phyloP scores from a whole-genome alignment of 92 coral and sea anemone genomes.

The Porites cylindrica region DNA sequence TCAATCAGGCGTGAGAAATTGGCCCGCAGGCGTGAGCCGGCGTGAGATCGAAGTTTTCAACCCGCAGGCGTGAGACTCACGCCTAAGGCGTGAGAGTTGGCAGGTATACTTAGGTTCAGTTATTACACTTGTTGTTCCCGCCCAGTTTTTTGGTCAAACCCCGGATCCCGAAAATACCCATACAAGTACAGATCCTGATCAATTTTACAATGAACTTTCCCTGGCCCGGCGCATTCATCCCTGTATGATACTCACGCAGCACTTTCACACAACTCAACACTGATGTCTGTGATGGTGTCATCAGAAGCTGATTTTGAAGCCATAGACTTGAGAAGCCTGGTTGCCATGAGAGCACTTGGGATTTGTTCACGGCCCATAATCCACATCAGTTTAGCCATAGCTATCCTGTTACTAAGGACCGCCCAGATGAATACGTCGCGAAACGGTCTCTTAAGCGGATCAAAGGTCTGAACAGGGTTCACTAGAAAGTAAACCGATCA shows the following conservation, averaged over 20 bases:
- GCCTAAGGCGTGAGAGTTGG: no score
- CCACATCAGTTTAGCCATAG: slow-evolving; percentile 91
- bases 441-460: slow-evolving; percentile 78
- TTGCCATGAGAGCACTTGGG: slow-evolving; percentile 93
- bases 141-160: no score
- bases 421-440: slow-evolving; percentile 97
- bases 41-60: no score
- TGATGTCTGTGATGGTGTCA: slow-evolving; percentile 93
- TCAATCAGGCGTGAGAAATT: no score
- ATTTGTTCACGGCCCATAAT: slow-evolving; percentile 89
- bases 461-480: slow-evolving; percentile 39
- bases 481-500: slow-evolving; percentile 1
- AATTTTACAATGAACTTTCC: no score
- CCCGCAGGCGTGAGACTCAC: no score
- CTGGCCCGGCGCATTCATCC: no score
- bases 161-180: no score
- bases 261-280: slow-evolving; percentile 74
- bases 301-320: slow-evolving; percentile 82
- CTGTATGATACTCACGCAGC: slow-evolving; percentile 78
- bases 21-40: no score
- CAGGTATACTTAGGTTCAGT: no score
- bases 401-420: slow-evolving; percentile 83
- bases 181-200: no score
- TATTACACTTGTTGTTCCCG: no score
- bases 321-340: slow-evolving; percentile 88